Conservation (phyloP, 1,140 invertebrate species). For the Drosophila obscura region DNA sequence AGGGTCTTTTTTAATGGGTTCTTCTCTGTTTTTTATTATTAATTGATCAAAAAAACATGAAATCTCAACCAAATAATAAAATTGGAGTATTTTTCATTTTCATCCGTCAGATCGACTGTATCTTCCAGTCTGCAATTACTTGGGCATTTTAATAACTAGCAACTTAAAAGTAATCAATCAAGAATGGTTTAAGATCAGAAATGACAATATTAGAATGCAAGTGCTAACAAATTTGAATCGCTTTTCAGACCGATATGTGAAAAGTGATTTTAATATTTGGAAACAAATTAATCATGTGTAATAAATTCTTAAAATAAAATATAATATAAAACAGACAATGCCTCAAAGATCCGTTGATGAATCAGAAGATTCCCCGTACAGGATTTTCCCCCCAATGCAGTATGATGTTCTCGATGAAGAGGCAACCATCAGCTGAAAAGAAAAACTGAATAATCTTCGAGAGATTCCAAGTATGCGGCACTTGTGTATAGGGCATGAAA, state of each 20-base stretch:
- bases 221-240: constrained; percentile 37
- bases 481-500: constrained; percentile 80
- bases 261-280: too few relatives aligned
- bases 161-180: constrained; percentile 13
- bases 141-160: too few relatives aligned
- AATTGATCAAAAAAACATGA: too few relatives aligned
- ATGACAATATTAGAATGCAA: constrained; percentile 36
- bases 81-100: too few relatives aligned
- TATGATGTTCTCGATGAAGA: not conserved
- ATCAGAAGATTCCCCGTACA: not conserved
- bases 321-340: too few relatives aligned
- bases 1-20: too few relatives aligned
- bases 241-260: too few relatives aligned
- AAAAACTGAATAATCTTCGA: constrained; percentile 66
- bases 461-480: constrained; percentile 64
- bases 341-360: not conserved
- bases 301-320: too few relatives aligned
- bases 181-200: constrained; percentile 35
- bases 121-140: too few relatives aligned
- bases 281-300: not conserved
- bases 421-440: not conserved
- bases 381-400: not conserved
- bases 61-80: too few relatives aligned
- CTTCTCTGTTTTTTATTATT: too few relatives aligned
- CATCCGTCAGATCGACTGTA: too few relatives aligned